Evolutionary conservation across 2,797 vertebrate genomes (phyloP), one percentile per base, ranked within the genome.

Genomic region (Sebastes jordani): DNA sequence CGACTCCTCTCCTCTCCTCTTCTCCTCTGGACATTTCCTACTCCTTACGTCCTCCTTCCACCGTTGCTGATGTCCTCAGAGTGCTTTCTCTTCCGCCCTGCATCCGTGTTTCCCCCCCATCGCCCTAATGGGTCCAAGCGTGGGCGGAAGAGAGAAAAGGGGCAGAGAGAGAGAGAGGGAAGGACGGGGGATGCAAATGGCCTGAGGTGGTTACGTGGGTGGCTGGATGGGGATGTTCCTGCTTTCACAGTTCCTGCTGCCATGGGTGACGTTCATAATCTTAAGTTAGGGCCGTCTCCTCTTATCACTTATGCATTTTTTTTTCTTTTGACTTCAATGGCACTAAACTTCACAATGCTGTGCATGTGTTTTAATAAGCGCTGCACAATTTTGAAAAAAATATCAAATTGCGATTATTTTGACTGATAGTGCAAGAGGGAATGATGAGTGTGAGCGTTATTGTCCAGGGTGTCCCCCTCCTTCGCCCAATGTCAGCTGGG

Each of bases 61-160:
- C 76, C n/a, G 56, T 59, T 46, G 71, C 49, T 54, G 59, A 78
- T 81, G 80, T 84, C 84, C 71, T 81, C 82, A 49, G 78, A 91
- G 91, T 80, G 87, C 77, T 83, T 90, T 78, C 83, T 83, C 74
- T 92, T 84, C 85, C 72, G 65, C 88, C 77, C 71, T 52, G 80
- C 58, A 10, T 86, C 84, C 32, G 73, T 83, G 85, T 86, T 88
- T 84, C 82, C 90, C 86, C 85, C 83, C 71, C 90, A 86, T 88
- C 34, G 22, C 87, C 68, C 81, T 89, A 84, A 88, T 88, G 71
- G 60, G 75, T 84, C 75, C 59, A 20, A 83, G 85, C 30, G 73
- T 89, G 78, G 89, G 88, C 0, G 73, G 74, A 77, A 74, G 36
- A 42, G 22, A 74, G 73, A 56, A 72, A 38, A 16, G 23, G 52